Percentiles rank a stretch among this genome's conserved stretches.
These are phyloP conservation scores for Phalacrocorax brasilianus DNA, from an alignment of 2,113 vertebrate genomes.

Conservation along the genomic window DNA sequence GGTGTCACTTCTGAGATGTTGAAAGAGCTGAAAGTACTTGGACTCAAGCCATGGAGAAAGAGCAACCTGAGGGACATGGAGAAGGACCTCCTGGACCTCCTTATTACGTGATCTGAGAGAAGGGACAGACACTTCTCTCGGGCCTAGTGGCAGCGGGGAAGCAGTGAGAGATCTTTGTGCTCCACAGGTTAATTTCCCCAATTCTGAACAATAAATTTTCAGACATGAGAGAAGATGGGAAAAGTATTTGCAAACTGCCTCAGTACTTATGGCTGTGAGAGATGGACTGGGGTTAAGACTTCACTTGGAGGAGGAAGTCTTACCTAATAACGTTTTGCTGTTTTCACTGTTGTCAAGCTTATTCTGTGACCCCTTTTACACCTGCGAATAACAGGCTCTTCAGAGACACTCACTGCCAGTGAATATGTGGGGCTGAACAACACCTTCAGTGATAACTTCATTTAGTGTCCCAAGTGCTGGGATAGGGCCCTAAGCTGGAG, in stretches of 20 bases:
- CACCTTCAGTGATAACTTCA: background rate
- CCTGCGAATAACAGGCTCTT: background rate
- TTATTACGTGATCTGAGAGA: background rate
- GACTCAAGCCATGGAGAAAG: background rate
- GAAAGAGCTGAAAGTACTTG: slow-evolving; percentile 15
- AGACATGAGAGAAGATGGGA: background rate
- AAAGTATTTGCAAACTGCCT: background rate
- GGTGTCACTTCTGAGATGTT: background rate
- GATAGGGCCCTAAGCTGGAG: background rate
- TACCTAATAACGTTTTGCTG: background rate
- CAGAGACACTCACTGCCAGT: background rate
- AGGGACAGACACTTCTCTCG: background rate
- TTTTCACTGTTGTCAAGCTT: background rate
- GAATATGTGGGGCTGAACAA: background rate
- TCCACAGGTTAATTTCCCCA: background rate
- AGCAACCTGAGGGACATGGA: background rate
- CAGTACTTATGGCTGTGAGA: background rate
- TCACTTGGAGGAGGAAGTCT: background rate
- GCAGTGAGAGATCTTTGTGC: background rate
- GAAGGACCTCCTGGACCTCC: background rate
- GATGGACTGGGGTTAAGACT: background rate
- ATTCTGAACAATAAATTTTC: background rate
- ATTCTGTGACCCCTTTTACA: background rate
- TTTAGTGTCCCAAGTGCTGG: background rate
- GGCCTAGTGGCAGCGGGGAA: no score